Evolutionary conservation across 2,113 vertebrate genomes (phyloP).

Genomic region (Murina feae): DNA sequence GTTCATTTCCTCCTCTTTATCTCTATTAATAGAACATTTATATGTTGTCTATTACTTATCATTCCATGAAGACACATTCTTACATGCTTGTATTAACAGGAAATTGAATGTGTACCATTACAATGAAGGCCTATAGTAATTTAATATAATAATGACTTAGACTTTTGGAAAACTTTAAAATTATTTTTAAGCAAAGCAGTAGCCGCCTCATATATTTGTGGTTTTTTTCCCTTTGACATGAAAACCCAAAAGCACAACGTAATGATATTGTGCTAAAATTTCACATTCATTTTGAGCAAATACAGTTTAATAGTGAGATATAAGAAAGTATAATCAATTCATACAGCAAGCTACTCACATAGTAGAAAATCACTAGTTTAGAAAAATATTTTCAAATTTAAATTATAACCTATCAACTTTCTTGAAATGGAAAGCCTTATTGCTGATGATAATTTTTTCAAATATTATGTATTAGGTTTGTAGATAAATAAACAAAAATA

Average conservation of each 20-base stretch:
- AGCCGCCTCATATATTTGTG: not conserved
- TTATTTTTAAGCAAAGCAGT: constrained; percentile 59
- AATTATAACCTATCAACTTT: not conserved
- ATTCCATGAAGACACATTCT: constrained; percentile 61
- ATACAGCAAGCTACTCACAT: not conserved
- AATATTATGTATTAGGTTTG: not conserved
- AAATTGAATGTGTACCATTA: constrained; percentile 71
- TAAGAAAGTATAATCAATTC: not conserved
- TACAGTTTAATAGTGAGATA: not conserved
- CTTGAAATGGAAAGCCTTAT: not conserved
- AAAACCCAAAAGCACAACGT: not conserved
- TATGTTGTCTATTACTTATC: constrained; percentile 64
- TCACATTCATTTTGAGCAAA: constrained; percentile 18
- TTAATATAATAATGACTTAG: constrained; percentile 56
- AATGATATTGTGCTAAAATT: constrained; percentile 8
- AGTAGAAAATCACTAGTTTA: not conserved
- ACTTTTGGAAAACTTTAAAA: constrained; percentile 53
- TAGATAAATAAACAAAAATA: not conserved
- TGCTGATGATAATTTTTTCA: not conserved
- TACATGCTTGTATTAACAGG: constrained; percentile 68
- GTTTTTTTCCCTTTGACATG: not conserved
- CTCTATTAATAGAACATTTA: constrained; percentile 68
- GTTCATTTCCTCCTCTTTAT: constrained; percentile 74
- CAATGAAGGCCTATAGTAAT: constrained; percentile 53
- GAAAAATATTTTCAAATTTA: constrained; percentile 3